Conservation (phyloP, 2,888 invertebrate genomes). For the Eristalinus sepulchralis region DNA sequence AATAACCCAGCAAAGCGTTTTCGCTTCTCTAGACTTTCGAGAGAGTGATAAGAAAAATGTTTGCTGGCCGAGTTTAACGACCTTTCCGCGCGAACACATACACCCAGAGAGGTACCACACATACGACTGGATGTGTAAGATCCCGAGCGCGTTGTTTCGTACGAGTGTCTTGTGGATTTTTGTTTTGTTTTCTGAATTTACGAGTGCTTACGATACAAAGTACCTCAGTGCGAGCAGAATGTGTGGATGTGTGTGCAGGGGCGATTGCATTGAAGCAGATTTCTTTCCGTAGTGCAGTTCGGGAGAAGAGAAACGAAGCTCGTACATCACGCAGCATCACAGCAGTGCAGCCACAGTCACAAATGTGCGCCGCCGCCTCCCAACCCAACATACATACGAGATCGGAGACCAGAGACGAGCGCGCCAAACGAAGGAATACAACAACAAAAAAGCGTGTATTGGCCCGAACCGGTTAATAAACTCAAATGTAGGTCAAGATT, state of each 20-base stretch:
- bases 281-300: background rate
- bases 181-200: background rate
- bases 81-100: constrained; percentile 10
- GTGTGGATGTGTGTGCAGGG: background rate
- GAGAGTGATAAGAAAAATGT: constrained; percentile 63
- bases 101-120: background rate
- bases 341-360: background rate
- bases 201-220: background rate
- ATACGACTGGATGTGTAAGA: background rate
- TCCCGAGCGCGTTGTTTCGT: background rate
- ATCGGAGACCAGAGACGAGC: background rate
- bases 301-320: background rate
- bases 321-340: background rate
- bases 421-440: background rate
- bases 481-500: constrained; percentile 79
- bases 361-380: background rate
- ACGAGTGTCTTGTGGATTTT: background rate
- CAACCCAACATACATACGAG: background rate
- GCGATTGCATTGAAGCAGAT: background rate
- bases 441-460: constrained; percentile 59
- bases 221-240: background rate
- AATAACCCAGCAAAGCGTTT: constrained; percentile 57
- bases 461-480: constrained; percentile 78
- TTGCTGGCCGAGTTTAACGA: constrained; percentile 56
- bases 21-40: constrained; percentile 67